These are phyloP conservation scores for Lordiphosa clarofinis DNA, from an alignment of 1,140 invertebrate species.

Conservation along the genomic window DNA sequence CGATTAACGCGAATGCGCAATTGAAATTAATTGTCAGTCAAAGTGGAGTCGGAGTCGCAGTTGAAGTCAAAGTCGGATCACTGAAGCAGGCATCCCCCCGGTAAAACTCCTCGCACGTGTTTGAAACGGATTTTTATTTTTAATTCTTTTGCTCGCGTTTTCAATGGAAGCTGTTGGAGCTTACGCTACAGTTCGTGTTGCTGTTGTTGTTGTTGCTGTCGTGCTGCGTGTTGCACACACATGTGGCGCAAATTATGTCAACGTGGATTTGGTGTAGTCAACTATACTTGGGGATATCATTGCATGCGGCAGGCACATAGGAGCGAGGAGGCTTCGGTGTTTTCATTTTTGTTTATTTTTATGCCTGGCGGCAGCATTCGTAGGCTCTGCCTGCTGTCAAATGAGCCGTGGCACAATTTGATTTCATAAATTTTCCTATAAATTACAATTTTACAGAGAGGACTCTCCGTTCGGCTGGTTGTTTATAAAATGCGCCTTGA, in stretches of 20 bases:
- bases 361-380: conserved; percentile 13
- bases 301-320: conserved; percentile 1
- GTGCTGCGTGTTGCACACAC: conserved; percentile 42
- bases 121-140: conserved; percentile 67
- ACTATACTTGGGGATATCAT: conserved; percentile 27
- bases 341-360: conserved; percentile 46
- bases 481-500: conserved; percentile 55
- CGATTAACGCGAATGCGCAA: conserved; percentile 76
- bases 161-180: conserved; percentile 37
- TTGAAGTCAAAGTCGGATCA: conserved; percentile 11
- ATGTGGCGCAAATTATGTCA: conserved; percentile 71
- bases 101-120: conserved; percentile 52
- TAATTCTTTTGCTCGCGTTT: conserved; percentile 41
- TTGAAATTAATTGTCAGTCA: conserved; percentile 78
- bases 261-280: conserved; percentile 53
- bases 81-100: conserved; percentile 6
- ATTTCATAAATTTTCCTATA: conserved; percentile 68
- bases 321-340: not conserved
- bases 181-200: conserved; percentile 20
- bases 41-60: conserved; percentile 30
- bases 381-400: conserved; percentile 21
- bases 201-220: conserved; percentile 1
- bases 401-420: conserved; percentile 56
- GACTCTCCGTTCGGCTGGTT: conserved; percentile 5
- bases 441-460: conserved; percentile 39